Evolutionary conservation across 2,888 invertebrate species (phyloP).

Genomic region (Tenthredo distinguenda): DNA sequence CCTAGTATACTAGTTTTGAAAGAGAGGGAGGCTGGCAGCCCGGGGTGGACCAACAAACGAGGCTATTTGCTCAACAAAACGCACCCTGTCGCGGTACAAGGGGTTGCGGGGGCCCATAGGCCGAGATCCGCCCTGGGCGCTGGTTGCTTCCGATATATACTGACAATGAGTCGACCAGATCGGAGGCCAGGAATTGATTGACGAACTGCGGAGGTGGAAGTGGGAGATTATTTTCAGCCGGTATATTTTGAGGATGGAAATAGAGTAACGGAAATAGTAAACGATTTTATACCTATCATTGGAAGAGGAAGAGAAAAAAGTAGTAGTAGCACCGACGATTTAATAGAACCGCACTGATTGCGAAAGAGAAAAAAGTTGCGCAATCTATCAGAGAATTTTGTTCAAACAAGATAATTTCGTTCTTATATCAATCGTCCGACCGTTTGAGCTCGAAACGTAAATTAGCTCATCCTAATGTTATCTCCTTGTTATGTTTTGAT

Average conservation of each 20-base stretch:
- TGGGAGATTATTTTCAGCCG: neutral
- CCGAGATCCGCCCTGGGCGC: slow-evolving; percentile 23
- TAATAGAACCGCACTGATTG: neutral
- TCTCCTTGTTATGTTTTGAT: neutral
- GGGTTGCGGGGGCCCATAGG: slow-evolving; percentile 36
- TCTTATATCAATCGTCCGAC: neutral
- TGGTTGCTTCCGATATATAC: slow-evolving; percentile 9
- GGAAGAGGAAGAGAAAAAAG: neutral
- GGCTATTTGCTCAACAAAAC: slow-evolving; percentile 71
- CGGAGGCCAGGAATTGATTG: neutral
- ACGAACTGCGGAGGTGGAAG: neutral
- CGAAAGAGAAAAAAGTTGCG: neutral
- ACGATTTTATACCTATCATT: neutral
- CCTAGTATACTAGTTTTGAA: slow-evolving; percentile 19
- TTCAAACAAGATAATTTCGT: slow-evolving; percentile 1
- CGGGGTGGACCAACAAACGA: slow-evolving; percentile 70
- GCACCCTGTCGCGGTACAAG: slow-evolving; percentile 39
- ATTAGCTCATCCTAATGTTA: neutral
- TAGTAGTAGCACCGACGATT: neutral
- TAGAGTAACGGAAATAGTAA: neutral
- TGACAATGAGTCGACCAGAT: slow-evolving; percentile 16
- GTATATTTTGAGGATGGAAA: neutral
- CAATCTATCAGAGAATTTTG: neutral
- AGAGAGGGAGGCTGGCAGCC: slow-evolving; percentile 55
- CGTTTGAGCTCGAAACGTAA: slow-evolving; percentile 1